These are phyloP conservation scores for Drosophila borealis DNA, from an alignment of 2,888 invertebrate genomes.

Conservation along the genomic window DNA sequence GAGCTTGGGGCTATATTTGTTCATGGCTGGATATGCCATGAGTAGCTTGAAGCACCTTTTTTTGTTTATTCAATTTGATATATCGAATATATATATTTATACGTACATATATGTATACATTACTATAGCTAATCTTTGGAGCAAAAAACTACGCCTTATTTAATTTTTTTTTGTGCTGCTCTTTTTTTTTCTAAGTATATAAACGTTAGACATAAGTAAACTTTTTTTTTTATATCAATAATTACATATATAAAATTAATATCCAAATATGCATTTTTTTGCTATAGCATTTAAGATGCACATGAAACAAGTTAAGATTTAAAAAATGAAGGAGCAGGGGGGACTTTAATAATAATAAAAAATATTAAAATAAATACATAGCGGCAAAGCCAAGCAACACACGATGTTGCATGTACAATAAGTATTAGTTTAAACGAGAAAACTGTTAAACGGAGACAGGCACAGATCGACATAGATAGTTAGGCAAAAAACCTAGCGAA, in stretches of 20 bases:
- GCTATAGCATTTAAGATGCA: constrained; percentile 25
- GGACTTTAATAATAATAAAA: background rate
- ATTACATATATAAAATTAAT: constrained; percentile 28
- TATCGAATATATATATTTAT: constrained; percentile 32
- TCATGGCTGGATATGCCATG: constrained; percentile 7
- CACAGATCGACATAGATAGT: background rate
- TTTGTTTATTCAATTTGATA: constrained; percentile 24
- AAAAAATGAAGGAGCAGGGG: background rate
- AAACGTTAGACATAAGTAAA: constrained; percentile 46
- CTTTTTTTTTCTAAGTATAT: constrained; percentile 17
- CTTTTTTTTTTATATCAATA: constrained; percentile 41
- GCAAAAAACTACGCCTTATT: constrained; percentile 42
- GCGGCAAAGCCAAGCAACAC: constrained; percentile 44
- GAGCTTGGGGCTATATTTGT: background rate
- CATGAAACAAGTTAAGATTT: background rate
- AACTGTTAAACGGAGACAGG: constrained; percentile 1
- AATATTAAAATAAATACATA: background rate
- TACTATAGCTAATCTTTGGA: constrained; percentile 37
- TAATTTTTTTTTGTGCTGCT: constrained; percentile 15
- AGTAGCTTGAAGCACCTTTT: constrained; percentile 5
- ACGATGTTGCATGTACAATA: constrained; percentile 41
- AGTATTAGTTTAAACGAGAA: constrained; percentile 26
- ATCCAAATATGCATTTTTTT: constrained; percentile 41
- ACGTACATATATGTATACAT: constrained; percentile 13
- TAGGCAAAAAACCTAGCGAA: background rate